Conservation (phyloP, 2,113 vertebrate species). For the Tor tambroides region DNA sequence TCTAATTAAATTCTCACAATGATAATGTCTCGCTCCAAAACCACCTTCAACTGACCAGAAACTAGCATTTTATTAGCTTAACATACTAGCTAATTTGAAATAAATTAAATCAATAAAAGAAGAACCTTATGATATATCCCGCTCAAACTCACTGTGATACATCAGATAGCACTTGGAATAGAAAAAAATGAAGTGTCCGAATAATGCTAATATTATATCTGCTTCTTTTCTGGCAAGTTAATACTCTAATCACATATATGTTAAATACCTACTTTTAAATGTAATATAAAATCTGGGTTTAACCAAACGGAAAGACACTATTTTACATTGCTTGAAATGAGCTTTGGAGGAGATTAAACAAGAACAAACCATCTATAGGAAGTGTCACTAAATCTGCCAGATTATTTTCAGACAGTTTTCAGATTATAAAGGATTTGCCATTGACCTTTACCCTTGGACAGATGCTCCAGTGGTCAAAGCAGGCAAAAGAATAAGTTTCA, state of each 20-base stretch:
- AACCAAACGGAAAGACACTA: slow-evolving; percentile 18
- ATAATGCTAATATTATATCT: background rate
- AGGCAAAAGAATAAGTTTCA: slow-evolving; percentile 28
- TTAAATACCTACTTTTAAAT: slow-evolving; percentile 15
- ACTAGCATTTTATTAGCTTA: background rate
- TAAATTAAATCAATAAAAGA: background rate
- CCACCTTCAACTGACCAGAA: background rate
- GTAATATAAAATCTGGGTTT: background rate
- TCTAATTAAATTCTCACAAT: background rate
- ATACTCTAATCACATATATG: slow-evolving; percentile 10
- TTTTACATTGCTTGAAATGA: slow-evolving; percentile 43
- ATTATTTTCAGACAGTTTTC: slow-evolving; percentile 51
- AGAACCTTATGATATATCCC: background rate
- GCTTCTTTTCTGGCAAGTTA: background rate
- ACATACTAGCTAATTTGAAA: background rate
- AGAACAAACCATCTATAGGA: slow-evolving; percentile 50
- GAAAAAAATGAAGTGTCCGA: too few relatives aligned
- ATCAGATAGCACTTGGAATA: background rate
- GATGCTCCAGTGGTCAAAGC: slow-evolving; percentile 46
- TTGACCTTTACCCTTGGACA: slow-evolving; percentile 50
- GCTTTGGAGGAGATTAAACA: slow-evolving; percentile 46
- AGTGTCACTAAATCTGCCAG: slow-evolving; percentile 45
- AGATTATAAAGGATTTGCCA: slow-evolving; percentile 54
- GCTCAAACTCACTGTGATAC: background rate
- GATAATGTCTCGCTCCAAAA: background rate